These are phyloP conservation scores for Plestiodon gilberti DNA, from an alignment of 2,113 vertebrate genomes.

Conservation along the genomic window DNA sequence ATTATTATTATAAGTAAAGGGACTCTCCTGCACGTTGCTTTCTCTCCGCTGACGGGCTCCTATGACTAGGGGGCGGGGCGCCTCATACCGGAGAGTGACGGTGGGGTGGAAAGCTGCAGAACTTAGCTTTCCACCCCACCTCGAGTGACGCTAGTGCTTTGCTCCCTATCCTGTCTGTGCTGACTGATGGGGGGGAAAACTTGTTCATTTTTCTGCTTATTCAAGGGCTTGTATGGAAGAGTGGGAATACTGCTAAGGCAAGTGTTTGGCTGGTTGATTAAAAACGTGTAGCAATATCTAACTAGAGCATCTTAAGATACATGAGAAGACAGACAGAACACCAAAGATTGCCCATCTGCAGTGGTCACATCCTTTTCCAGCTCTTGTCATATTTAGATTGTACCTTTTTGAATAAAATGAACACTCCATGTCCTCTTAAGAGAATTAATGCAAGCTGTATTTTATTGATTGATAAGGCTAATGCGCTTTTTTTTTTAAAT, in stretches of 20 bases:
- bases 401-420: neutral
- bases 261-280: neutral
- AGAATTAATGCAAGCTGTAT: neutral
- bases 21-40: too few species aligned
- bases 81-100: too few species aligned
- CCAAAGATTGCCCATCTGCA: neutral
- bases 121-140: too few species aligned
- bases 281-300: neutral
- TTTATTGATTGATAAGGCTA: conserved; percentile 17
- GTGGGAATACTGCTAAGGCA: neutral
- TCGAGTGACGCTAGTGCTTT: too few species aligned
- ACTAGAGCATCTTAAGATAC: neutral
- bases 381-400: neutral
- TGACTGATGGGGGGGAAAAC: neutral
- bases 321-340: neutral
- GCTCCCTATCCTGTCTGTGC: neutral
- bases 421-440: neutral
- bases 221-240: neutral
- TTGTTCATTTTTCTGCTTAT: neutral
- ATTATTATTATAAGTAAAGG: too few species aligned
- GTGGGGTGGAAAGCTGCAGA: too few species aligned
- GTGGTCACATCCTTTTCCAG: neutral
- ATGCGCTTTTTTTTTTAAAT: conserved; percentile 4
- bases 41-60: too few species aligned
- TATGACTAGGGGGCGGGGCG: too few species aligned